Base-by-base conservation (phyloP, 2,113 vertebrate species). In the Tringa solitaria region DNA sequence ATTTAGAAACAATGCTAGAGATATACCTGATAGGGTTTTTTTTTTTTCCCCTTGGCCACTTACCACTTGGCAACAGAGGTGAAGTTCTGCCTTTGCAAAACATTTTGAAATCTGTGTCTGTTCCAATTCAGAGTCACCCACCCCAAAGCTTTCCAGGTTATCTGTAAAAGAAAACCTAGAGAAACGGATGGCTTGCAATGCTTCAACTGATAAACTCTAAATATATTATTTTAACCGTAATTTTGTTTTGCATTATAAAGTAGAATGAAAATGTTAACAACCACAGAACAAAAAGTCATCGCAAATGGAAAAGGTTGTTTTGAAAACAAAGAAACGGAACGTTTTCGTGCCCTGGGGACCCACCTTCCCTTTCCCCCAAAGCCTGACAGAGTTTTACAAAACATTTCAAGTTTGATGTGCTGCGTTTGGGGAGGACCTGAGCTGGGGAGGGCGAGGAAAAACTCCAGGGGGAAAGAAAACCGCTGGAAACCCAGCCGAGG, bases 41-140 rank as follows among this genome's bases (percentile, higher is more conserved):
- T n/a, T 43, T 45, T 84, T 73, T 73, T 57, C 57, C 24, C 41
- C 76, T 94, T 96, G 93, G 93, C 88, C 82, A 87, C 32, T 87
- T 90, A 91, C 82, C 91, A 80, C 88, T 96, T 94, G 96, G 96
- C 90, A 96, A 53, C 65, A 33, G 35, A 41, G 63, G 63, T 76
- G 60, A 74, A 87, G 72, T 67, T 92, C 46, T 93, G 83, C 33
- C 77, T 95, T 61, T 53, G 80, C 88, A 94, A 95, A 96, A 90
- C 77, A 91, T 79, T 95, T n/a, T 35, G 41, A 93, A 75, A 76
- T 18, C 48, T 37, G 22, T 89, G 82, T 91, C 92, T 96, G 85
- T 93, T 95, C 90, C 96, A 93, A 30, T 89, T 84, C 89, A 39
- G 78, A 72, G 81, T 94, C 65, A 87, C 77, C 65, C 85, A 39